Evolutionary conservation across 2,888 invertebrate genomes (phyloP).

Genomic region (Aphodius granarius): DNA sequence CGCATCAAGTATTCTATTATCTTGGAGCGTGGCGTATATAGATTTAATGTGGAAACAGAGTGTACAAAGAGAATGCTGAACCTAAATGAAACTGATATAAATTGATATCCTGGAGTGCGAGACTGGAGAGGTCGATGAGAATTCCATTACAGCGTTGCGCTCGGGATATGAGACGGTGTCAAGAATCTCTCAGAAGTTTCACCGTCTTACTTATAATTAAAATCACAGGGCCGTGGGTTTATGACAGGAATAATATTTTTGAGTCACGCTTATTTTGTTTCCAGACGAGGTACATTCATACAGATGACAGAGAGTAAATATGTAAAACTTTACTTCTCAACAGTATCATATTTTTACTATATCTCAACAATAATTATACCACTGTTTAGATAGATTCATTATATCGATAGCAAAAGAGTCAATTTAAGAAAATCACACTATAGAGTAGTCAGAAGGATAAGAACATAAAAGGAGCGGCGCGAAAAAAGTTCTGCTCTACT

Average conservation of each 20-base stretch:
- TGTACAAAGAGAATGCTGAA: background rate
- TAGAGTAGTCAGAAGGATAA: no score
- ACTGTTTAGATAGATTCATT: no score
- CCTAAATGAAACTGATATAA: slow-evolving; percentile 13
- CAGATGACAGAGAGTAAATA: no score
- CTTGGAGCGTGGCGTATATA: background rate
- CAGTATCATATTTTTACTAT: no score
- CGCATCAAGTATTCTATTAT: background rate
- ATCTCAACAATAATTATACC: no score
- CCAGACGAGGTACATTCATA: no score
- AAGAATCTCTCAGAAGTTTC: background rate
- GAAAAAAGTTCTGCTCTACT: no score
- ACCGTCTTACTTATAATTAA: slow-evolving; percentile 5
- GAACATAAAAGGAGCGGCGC: no score
- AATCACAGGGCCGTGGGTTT: background rate
- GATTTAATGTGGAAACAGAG: background rate
- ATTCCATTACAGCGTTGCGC: slow-evolving; percentile 6
- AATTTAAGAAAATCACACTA: no score
- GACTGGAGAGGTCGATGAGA: background rate
- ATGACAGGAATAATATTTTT: background rate
- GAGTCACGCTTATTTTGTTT: background rate
- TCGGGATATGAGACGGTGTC: background rate
- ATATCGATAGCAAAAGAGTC: no score
- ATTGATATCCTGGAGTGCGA: slow-evolving; percentile 7
- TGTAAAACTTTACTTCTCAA: no score